A percentile compares a stretch with the other conserved stretches of the same genome.
Conservation (phyloP, 2,888 invertebrate genomes). For the Yponomeuta sedellus region DNA sequence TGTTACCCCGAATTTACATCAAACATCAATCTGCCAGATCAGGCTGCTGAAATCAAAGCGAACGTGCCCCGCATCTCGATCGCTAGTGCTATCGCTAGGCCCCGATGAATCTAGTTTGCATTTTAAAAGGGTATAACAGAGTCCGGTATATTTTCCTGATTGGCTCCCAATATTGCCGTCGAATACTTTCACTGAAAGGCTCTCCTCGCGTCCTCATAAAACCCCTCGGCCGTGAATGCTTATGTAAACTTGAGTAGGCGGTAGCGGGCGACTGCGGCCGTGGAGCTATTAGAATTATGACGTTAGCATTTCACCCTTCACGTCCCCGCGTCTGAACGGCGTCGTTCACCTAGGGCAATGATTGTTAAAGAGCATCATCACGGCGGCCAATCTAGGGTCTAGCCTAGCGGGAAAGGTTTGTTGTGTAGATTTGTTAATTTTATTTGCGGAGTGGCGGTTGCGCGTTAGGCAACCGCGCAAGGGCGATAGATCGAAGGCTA, state of each 20-base stretch:
- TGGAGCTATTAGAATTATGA: conserved; percentile 10
- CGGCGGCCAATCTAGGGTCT: not conserved
- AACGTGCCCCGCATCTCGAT: conserved; percentile 45
- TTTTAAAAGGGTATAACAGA: conserved; percentile 31
- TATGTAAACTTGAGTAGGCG: conserved; percentile 1
- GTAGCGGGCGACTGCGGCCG: not conserved
- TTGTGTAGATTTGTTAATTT: conserved; percentile 48
- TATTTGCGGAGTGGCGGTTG: conserved; percentile 60
- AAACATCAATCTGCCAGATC: conserved; percentile 4
- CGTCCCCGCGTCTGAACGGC: not conserved
- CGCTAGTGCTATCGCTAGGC: conserved; percentile 30
- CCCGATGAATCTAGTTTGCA: conserved; percentile 41
- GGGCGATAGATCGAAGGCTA: conserved; percentile 65
- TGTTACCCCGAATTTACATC: conserved; percentile 10
- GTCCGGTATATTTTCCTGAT: conserved; percentile 5
- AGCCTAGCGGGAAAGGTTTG: conserved; percentile 35
- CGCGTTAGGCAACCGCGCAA: conserved; percentile 55
- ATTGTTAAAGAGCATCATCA: not conserved
- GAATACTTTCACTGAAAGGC: conserved; percentile 2
- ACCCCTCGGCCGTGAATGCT: not conserved
- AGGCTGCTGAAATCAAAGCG: conserved; percentile 47
- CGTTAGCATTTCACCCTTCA: not conserved
- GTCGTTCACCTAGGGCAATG: not conserved
- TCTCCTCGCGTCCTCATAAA: not conserved
- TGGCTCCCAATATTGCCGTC: not conserved